phyloP scores from a whole-genome alignment of 2,113 vertebrate genomes.

The Pavo muticus region DNA sequence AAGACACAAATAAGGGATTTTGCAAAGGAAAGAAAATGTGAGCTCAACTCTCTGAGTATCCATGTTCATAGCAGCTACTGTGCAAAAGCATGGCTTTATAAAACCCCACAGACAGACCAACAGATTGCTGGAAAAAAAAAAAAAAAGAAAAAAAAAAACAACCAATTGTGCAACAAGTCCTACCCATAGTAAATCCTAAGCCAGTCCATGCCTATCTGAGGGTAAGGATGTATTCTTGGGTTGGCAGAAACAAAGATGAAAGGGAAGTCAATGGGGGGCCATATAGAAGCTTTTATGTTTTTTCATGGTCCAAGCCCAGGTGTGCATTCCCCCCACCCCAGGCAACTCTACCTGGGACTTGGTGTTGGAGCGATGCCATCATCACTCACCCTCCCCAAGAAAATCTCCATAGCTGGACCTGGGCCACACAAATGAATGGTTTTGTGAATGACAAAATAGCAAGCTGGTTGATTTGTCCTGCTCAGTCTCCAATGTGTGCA shows the following conservation, averaged over 20 bases:
- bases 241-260: not conserved
- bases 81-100: not conserved
- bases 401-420: not conserved
- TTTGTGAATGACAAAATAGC: not conserved
- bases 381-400: not conserved
- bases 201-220: not conserved
- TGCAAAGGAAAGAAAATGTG: conserved; percentile 14
- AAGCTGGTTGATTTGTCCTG: not conserved
- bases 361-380: not conserved
- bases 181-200: not conserved
- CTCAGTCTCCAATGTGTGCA: not conserved
- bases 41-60: not conserved
- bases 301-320: not conserved
- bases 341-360: not conserved
- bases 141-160: not conserved
- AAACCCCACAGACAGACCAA: not conserved
- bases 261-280: not conserved
- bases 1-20: not conserved
- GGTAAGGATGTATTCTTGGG: not conserved
- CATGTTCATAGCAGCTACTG: not conserved
- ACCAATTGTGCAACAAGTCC: not conserved
- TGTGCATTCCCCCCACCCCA: not conserved
- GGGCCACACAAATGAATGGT: not conserved
- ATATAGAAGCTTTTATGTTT: not conserved
- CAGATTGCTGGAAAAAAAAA: not conserved